These are phyloP conservation scores for Drosophila hydei DNA, from an alignment of 1,140 invertebrate genomes.

Conservation along the genomic window DNA sequence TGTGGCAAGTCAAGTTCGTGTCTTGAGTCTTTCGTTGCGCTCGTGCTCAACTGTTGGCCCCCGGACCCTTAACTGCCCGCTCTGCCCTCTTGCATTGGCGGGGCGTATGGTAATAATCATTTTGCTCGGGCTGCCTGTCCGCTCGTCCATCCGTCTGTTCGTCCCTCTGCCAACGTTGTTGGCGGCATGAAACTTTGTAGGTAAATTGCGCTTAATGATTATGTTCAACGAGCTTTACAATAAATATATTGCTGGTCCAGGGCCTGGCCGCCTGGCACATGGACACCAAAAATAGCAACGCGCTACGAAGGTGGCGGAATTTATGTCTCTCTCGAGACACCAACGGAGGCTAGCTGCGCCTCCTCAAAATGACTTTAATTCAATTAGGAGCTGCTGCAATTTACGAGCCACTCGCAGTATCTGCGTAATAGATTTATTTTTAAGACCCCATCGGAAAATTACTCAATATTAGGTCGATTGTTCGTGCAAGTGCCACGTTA, in stretches of 20 bases:
- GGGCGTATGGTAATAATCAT: conserved; percentile 79
- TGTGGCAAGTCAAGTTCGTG: conserved; percentile 81
- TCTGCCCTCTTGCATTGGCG: conserved; percentile 10
- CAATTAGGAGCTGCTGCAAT: conserved; percentile 75
- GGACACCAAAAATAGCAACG: conserved; percentile 52
- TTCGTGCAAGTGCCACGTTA: conserved; percentile 32
- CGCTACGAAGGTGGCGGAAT: conserved; percentile 59
- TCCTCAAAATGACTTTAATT: conserved; percentile 64
- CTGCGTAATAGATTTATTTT: conserved; percentile 66
- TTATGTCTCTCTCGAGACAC: conserved; percentile 53
- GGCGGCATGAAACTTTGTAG: conserved; percentile 79
- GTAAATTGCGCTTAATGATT: conserved; percentile 83
- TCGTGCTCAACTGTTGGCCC: conserved; percentile 69
- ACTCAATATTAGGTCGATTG: conserved; percentile 67
- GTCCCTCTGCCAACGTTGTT: conserved; percentile 27
- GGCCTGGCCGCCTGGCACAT: conserved; percentile 10
- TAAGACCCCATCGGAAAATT: conserved; percentile 60
- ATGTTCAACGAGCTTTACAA: conserved; percentile 75
- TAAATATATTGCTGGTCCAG: conserved; percentile 52
- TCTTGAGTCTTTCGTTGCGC: conserved; percentile 77
- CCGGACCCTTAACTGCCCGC: background rate
- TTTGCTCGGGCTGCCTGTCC: conserved; percentile 47
- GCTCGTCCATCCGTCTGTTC: background rate
- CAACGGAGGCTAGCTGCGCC: conserved; percentile 54
- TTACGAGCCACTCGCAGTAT: conserved; percentile 40